These are phyloP conservation scores for Empis stercorea DNA, from an alignment of 2,888 invertebrate genomes.

Conservation along the genomic window DNA sequence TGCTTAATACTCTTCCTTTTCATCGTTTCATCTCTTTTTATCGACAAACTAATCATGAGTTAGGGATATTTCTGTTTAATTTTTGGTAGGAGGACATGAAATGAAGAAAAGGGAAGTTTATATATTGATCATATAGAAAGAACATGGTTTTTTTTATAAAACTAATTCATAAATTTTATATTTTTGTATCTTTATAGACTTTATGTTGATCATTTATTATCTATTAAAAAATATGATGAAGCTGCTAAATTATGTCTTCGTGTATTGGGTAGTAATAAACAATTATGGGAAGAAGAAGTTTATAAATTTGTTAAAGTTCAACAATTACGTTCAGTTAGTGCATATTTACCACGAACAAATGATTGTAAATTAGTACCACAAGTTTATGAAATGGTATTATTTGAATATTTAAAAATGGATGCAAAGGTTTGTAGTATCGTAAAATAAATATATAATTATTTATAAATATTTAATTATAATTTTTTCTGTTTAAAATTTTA, in stretches of 20 bases:
- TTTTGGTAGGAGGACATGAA: no score
- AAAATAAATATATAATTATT: neutral
- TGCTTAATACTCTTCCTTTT: no score
- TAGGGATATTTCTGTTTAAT: no score
- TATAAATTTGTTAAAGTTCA: slow-evolving; percentile 77
- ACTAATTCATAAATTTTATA: slow-evolving; percentile 3
- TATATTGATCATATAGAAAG: no score
- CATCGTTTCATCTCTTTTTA: no score
- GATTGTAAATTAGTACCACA: slow-evolving; percentile 65
- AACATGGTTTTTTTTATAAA: no score
- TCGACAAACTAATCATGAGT: no score
- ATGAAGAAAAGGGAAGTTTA: no score
- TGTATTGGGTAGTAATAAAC: slow-evolving; percentile 69
- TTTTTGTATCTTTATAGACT: slow-evolving; percentile 28
- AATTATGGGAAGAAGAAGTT: slow-evolving; percentile 84
- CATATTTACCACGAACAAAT: slow-evolving; percentile 61
- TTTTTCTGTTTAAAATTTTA: no score
- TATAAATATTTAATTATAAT: no score
- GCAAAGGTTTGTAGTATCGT: slow-evolving; percentile 38
- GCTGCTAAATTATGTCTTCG: slow-evolving; percentile 78
- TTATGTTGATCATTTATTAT: slow-evolving; percentile 71
- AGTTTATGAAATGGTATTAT: slow-evolving; percentile 88
- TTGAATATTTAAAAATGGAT: slow-evolving; percentile 79
- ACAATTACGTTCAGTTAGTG: slow-evolving; percentile 65
- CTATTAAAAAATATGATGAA: slow-evolving; percentile 55